phyloP scores from a whole-genome alignment of 2,113 vertebrate species.

The Barnardius zonarius region DNA sequence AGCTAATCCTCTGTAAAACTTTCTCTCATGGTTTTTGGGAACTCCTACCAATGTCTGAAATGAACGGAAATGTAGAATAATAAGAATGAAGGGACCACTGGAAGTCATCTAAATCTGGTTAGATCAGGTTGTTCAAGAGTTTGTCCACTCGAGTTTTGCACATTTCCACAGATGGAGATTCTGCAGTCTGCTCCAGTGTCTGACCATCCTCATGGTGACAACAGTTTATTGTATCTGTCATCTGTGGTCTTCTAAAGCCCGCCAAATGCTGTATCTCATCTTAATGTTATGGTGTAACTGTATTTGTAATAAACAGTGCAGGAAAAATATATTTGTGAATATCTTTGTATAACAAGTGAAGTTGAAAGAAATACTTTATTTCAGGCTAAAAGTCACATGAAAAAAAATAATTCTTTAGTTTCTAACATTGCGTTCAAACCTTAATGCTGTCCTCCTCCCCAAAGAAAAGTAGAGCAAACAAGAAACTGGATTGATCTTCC shows the following conservation, averaged over 20 bases:
- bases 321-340: neutral
- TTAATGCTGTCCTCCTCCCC: neutral
- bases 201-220: neutral
- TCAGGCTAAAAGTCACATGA: neutral
- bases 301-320: neutral
- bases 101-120: neutral
- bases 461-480: neutral
- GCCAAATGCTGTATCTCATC: neutral
- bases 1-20: neutral
- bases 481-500: neutral
- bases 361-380: neutral
- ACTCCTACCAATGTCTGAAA: neutral
- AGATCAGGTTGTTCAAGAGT: neutral
- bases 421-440: neutral
- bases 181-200: neutral
- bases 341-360: neutral
- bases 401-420: neutral
- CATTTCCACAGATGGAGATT: neutral
- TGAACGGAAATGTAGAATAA: neutral
- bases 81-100: neutral
- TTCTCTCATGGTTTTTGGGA: neutral
- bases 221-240: neutral
- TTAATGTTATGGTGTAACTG: neutral
- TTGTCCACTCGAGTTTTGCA: neutral
- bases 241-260: neutral